Evolutionary conservation across 1,140 invertebrate species (phyloP), one percentile per base, ranked within the genome.

Genomic region (Apocrypta bakeri): DNA sequence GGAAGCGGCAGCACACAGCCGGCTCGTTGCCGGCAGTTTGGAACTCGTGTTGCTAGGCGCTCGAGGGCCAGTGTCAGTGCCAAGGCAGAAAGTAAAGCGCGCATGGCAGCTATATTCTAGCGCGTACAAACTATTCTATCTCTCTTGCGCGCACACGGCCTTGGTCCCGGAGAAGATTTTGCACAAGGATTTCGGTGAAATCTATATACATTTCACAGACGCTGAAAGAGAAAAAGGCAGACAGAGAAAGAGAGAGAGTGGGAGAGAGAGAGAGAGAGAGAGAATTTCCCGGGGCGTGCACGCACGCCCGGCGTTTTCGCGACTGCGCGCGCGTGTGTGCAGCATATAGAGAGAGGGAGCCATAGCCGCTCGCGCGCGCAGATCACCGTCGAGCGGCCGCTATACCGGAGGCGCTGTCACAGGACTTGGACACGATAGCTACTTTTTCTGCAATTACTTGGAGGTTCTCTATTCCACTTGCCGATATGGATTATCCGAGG

Each of bases 21-120:
- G 56, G 40, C n/a, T 75, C 48, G 69, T 29, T 63, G 78, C 74
- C 81, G 81, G 74, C 81, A 82, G 81, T 82, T 82, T 79, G 72
- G 82, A 84, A 79, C 66, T 68, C 79, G 88, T 88, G 88, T 88
- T 88, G 88, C 88, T 88, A 88, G 86, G 87, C 88, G 86, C 88
- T 87, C 86, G 87, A 71, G 87, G 81, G 86, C 87, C 87, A 88
- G 87, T 88, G 87, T 87, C 87, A 88, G 87, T 88, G 87, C 87
- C 87, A 88, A 88, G 87, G 88, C 86, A 85, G 86, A 86, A 84
- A 82, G 48, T 56, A 56, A 56, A 80, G 68, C 42, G 66, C 48
- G 40, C 84, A 85, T 56, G 6, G 14, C 17, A 83, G 74, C 73
- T 0, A 11, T 17, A n/a, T 17, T 48, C 8, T 48, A 48, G n/a